Percentiles rank a stretch among this genome's conserved stretches.
Evolutionary conservation across 2,888 invertebrate species (phyloP).

Genomic region (Rhogogaster chlorosoma): DNA sequence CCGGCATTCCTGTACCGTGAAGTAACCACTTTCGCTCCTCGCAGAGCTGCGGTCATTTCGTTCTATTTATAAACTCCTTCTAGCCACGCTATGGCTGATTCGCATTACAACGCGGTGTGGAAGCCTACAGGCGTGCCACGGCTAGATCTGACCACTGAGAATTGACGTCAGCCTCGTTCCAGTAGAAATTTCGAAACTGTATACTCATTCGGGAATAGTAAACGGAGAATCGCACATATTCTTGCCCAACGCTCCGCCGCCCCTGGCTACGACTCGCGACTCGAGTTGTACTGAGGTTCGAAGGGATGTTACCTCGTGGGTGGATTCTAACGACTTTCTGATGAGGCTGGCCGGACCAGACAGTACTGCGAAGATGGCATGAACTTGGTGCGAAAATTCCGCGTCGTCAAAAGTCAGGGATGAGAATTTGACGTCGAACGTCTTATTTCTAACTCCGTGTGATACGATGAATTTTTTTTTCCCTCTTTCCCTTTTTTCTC

Average conservation of each 20-base stretch:
- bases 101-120: conserved; percentile 12
- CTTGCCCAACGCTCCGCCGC: background rate
- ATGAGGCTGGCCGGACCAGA: too few relatives aligned
- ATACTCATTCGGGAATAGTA: background rate
- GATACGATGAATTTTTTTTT: background rate
- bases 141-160: background rate
- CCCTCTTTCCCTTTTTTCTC: background rate
- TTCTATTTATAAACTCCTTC: conserved; percentile 22
- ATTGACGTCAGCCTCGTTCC: background rate
- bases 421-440: background rate
- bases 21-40: conserved; percentile 48
- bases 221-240: background rate
- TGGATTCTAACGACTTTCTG: conserved; percentile 75
- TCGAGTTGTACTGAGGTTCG: conserved; percentile 41
- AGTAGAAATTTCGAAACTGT: background rate
- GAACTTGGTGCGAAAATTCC: background rate
- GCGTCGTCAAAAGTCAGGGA: background rate
- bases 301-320: conserved; percentile 57
- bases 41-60: background rate
- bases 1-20: conserved; percentile 36
- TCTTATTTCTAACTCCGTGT: background rate
- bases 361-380: background rate
- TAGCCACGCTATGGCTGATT: background rate
- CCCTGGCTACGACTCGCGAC: background rate
- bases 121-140: background rate